phyloP scores from a whole-genome alignment of 2,797 vertebrate species.

The Potorous gilbertii region DNA sequence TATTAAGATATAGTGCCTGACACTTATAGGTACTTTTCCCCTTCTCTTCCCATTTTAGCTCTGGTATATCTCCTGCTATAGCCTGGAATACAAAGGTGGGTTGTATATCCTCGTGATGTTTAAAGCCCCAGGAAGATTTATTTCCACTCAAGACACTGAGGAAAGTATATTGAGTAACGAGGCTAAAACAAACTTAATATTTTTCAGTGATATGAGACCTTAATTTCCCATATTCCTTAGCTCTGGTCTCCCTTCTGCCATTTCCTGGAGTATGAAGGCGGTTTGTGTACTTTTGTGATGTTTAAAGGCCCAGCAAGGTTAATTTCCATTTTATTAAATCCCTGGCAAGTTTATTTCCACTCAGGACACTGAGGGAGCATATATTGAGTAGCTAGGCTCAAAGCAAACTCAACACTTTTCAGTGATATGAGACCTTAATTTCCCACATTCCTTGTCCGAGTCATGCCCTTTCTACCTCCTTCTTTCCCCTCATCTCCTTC shows the following conservation, averaged over 20 bases:
- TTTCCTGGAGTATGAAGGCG: background rate
- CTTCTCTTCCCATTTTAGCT: background rate
- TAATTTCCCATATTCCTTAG: background rate
- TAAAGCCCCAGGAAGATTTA: background rate
- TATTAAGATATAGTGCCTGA: background rate
- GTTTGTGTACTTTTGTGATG: background rate
- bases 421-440: background rate
- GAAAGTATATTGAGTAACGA: background rate
- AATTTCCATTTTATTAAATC: background rate
- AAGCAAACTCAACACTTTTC: background rate
- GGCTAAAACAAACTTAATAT: background rate
- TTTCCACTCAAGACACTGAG: background rate
- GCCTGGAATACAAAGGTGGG: background rate
- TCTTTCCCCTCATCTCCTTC: background rate
- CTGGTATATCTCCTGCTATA: background rate
- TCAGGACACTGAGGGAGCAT: background rate
- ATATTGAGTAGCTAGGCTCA: background rate
- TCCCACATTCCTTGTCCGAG: background rate
- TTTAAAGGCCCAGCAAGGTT: background rate
- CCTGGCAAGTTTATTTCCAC: background rate
- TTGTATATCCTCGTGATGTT: background rate
- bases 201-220: background rate
- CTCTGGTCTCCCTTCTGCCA: background rate
- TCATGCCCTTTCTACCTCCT: background rate
- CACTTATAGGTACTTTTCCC: background rate